These are phyloP conservation scores for Hoplodrina blanda DNA, from an alignment of 2,888 invertebrate species.

Conservation along the genomic window DNA sequence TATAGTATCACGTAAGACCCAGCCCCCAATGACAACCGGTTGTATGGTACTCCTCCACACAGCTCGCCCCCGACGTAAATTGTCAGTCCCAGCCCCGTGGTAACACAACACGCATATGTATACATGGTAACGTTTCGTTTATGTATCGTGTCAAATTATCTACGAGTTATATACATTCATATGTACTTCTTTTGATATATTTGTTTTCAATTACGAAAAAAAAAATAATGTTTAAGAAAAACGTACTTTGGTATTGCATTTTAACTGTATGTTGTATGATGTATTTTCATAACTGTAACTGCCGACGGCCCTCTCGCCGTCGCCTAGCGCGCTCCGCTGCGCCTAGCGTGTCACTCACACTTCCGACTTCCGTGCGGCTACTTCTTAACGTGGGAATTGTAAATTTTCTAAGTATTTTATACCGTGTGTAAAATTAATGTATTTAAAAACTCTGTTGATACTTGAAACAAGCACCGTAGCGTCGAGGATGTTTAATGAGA, in stretches of 20 bases:
- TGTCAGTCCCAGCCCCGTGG: slow-evolving; percentile 65
- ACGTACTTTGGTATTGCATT: slow-evolving; percentile 88
- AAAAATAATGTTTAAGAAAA: slow-evolving; percentile 85
- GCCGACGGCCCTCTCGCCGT: slow-evolving; percentile 73
- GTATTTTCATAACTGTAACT: slow-evolving; percentile 78
- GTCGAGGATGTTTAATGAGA: slow-evolving; percentile 66
- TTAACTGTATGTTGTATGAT: slow-evolving; percentile 84
- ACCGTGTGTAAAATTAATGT: slow-evolving; percentile 87
- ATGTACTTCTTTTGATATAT: slow-evolving; percentile 88
- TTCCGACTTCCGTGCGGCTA: slow-evolving; percentile 76
- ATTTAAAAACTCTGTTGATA: slow-evolving; percentile 80
- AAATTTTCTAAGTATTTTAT: slow-evolving; percentile 90
- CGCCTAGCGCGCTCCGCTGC: slow-evolving; percentile 54
- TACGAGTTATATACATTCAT: slow-evolving; percentile 81
- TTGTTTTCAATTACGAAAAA: slow-evolving; percentile 85
- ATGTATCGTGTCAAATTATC: slow-evolving; percentile 84
- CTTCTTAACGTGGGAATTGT: slow-evolving; percentile 85
- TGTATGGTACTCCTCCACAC: slow-evolving; percentile 72
- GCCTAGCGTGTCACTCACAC: slow-evolving; percentile 39
- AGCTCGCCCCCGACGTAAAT: slow-evolving; percentile 64
- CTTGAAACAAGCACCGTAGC: slow-evolving; percentile 76
- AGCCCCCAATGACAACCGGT: slow-evolving; percentile 85
- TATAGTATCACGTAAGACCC: slow-evolving; percentile 89
- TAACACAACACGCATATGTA: slow-evolving; percentile 56
- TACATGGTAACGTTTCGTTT: slow-evolving; percentile 74